Conservation (phyloP, 2,888 invertebrate genomes). For the Aphidoletes aphidimyza region DNA sequence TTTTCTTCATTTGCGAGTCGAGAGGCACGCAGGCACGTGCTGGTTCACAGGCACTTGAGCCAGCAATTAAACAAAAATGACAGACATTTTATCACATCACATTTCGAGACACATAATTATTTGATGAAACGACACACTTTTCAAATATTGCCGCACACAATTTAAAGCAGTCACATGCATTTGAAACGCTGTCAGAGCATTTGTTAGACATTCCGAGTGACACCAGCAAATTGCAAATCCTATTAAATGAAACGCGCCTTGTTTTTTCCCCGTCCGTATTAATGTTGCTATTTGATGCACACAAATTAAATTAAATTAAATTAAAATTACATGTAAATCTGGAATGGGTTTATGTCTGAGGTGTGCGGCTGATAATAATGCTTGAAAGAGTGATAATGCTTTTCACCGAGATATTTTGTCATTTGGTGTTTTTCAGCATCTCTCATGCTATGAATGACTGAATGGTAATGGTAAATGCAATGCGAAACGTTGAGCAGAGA, state of each 20-base stretch:
- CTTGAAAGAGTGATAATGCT: neutral
- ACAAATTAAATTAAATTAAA: constrained; percentile 17
- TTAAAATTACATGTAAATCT: constrained; percentile 36
- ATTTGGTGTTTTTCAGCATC: too few species aligned
- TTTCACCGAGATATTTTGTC: too few species aligned
- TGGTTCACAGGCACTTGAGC: constrained; percentile 24
- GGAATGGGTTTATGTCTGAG: neutral
- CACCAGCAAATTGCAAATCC: neutral
- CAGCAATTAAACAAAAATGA: neutral
- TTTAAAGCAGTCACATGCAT: neutral
- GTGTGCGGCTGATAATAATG: neutral
- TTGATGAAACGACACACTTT: neutral
- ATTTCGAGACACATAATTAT: constrained; percentile 45
- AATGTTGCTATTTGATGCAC: neutral
- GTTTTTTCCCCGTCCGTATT: neutral
- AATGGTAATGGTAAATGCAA: too few species aligned
- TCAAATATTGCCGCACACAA: neutral
- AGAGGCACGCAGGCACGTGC: neutral
- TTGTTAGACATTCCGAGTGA: too few species aligned
- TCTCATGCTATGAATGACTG: too few species aligned
- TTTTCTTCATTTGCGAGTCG: neutral
- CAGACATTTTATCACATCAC: constrained; percentile 1
- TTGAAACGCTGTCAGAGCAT: too few species aligned
- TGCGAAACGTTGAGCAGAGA: too few species aligned
- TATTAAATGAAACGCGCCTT: neutral